Evolutionary conservation across 2,113 vertebrate genomes (phyloP), one percentile per base, ranked within the genome.

Genomic region (Coregonus clupeaformis): DNA sequence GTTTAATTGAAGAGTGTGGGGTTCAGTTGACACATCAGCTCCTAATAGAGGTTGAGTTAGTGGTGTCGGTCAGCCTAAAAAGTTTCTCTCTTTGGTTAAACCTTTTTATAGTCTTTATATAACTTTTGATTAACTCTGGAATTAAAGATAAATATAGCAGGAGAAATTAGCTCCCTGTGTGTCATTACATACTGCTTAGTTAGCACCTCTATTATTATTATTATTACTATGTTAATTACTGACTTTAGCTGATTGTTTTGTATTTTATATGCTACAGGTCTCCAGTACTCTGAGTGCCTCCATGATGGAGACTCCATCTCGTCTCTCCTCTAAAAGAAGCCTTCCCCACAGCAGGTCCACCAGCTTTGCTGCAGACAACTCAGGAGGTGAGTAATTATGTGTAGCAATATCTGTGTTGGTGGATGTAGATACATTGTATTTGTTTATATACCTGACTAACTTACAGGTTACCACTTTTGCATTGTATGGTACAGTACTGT

Each of bases 221-320:
- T n/a, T n/a, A n/a, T n/a, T n/a, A n/a, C 6, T 16, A 12, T 12
- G 2, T 14, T 49, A 49, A 49, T 49, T 12, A 49, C 47, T 49
- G 47, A 49, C 47, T 49, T 16, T 49, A 49, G 14, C 47, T 49
- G 47, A 49, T 49, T 77, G n/a, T 77, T 74, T 22, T 59, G 22
- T 82, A 3, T 22, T 42, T 2, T 49, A 9, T 49, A 12, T 49
- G 3, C 74, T 4, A 0, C 85, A 93, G 93, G 90, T 93, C 30
- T 69, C 91, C 71, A 20, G 4, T 32, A 70, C 80, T 78, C 82
- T 73, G 45, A 71, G 70, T 25, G 18, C 71, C 24, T 90, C 90
- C 2, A 18, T 68, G 52, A 69, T 82, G 59, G 87, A 79, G 77
- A 81, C 80, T 12, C 82, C 74, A 4, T 80, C 72, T 52, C 52